Evolutionary conservation across 2,797 vertebrate genomes (phyloP).

Genomic region (Poecilia wingei): DNA sequence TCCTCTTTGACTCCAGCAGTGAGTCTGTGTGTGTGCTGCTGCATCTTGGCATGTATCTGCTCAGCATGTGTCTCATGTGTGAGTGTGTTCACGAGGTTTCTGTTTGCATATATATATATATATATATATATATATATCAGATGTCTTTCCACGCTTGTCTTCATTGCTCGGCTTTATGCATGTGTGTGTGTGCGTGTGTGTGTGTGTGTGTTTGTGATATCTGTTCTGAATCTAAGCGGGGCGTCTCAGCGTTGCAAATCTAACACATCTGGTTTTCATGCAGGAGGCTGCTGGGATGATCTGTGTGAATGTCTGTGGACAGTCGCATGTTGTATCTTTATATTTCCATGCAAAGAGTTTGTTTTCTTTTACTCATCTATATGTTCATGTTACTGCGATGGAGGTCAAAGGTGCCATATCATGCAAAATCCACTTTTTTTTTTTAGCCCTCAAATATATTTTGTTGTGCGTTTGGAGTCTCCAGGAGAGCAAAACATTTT

Average conservation of each 20-base stretch:
- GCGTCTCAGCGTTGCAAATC: conserved; percentile 43
- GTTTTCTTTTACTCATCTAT: conserved; percentile 14
- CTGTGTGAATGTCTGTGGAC: neutral
- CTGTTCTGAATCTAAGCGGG: conserved; percentile 35
- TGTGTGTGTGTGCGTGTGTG: neutral
- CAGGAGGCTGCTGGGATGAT: conserved; percentile 18
- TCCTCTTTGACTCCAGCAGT: conserved; percentile 26
- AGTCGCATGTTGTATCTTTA: conserved; percentile 6
- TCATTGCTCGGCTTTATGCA: conserved; percentile 1
- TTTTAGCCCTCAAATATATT: neutral
- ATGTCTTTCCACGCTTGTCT: conserved; percentile 28
- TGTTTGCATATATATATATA: conserved; percentile 7
- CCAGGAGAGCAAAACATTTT: neutral
- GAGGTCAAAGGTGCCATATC: conserved; percentile 1
- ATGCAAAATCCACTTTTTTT: neutral
- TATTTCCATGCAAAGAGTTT: conserved; percentile 18
- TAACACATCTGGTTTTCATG: conserved; percentile 45
- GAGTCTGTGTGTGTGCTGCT: conserved; percentile 19
- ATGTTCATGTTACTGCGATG: conserved; percentile 1
- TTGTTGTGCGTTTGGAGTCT: neutral
- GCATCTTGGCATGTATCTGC: conserved; percentile 50
- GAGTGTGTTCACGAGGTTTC: conserved; percentile 33
- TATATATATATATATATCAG: conserved; percentile 17
- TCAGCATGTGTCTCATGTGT: conserved; percentile 37
- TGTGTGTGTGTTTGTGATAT: neutral